Evolutionary conservation across 2,113 vertebrate species (phyloP).

Genomic region (Montifringilla adamsi): DNA sequence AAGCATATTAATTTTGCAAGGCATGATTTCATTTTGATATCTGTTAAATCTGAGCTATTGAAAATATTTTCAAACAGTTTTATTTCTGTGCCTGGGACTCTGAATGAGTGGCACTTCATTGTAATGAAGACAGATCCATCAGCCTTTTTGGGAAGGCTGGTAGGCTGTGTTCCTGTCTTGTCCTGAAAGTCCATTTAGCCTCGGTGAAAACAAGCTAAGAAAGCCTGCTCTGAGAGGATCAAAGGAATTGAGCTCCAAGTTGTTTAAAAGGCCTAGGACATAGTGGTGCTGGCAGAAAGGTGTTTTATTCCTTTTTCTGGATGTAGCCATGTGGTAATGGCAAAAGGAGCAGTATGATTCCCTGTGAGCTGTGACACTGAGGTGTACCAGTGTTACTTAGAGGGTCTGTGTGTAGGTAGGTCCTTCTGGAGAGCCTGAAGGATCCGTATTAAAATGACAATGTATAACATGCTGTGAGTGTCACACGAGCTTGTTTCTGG

Average conservation of each 20-base stretch:
- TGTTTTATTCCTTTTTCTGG: background rate
- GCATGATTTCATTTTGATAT: background rate
- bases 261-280: background rate
- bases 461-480: background rate
- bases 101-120: background rate
- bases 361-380: background rate
- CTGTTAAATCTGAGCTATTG: background rate
- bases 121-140: background rate
- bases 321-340: background rate
- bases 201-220: background rate
- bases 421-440: background rate
- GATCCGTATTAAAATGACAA: background rate
- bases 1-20: constrained; percentile 7
- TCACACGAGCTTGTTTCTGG: background rate
- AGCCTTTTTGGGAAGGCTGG: background rate
- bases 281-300: background rate
- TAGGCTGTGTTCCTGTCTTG: background rate
- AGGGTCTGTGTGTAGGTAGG: background rate
- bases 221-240: background rate
- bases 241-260: background rate
- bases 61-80: background rate
- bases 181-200: background rate
- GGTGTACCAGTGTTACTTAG: background rate
- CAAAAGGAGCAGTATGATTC: background rate
- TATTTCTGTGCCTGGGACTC: background rate